Percentiles rank a stretch among this genome's conserved stretches.
phyloP scores from a whole-genome alignment of 1,140 invertebrate genomes.

The Drosophila rhopaloa region DNA sequence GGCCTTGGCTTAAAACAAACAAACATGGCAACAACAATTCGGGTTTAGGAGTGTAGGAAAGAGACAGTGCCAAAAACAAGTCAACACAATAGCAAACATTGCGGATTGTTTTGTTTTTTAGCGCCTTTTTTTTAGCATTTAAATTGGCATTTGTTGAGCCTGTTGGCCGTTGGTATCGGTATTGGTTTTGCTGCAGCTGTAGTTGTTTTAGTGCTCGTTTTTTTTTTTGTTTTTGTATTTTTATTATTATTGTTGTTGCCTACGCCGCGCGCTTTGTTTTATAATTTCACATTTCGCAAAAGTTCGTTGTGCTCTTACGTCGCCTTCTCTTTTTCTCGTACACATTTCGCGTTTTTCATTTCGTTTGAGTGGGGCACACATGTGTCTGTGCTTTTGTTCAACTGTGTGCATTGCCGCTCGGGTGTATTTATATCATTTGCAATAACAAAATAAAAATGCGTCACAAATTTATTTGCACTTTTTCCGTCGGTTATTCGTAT shows the following conservation, averaged over 20 bases:
- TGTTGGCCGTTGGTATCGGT: constrained; percentile 14
- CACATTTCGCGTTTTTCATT: constrained; percentile 52
- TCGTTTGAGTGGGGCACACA: constrained; percentile 7
- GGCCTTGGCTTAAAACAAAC: constrained; percentile 50
- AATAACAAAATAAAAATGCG: constrained; percentile 79
- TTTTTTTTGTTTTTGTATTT: background rate
- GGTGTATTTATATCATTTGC: constrained; percentile 70
- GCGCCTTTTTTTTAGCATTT: constrained; percentile 60
- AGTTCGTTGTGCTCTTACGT: constrained; percentile 80
- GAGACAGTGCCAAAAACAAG: constrained; percentile 1
- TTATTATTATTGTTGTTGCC: constrained; percentile 8
- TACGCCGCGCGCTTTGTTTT: constrained; percentile 57
- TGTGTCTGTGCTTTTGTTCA: constrained; percentile 5
- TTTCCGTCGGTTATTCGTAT: constrained; percentile 52
- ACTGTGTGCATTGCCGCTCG: constrained; percentile 10
- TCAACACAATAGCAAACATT: constrained; percentile 41
- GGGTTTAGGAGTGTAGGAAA: constrained; percentile 9
- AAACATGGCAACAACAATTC: constrained; percentile 26
- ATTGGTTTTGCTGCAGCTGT: constrained; percentile 6
- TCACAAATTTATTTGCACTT: constrained; percentile 80
- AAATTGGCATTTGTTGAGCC: constrained; percentile 53
- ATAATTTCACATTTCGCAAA: constrained; percentile 78
- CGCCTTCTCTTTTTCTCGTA: constrained; percentile 37
- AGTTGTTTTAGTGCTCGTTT: constrained; percentile 3
- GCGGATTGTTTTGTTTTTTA: constrained; percentile 51